These are phyloP conservation scores for Pholis gunnellus DNA, from an alignment of 2,113 vertebrate genomes.

Conservation along the genomic window DNA sequence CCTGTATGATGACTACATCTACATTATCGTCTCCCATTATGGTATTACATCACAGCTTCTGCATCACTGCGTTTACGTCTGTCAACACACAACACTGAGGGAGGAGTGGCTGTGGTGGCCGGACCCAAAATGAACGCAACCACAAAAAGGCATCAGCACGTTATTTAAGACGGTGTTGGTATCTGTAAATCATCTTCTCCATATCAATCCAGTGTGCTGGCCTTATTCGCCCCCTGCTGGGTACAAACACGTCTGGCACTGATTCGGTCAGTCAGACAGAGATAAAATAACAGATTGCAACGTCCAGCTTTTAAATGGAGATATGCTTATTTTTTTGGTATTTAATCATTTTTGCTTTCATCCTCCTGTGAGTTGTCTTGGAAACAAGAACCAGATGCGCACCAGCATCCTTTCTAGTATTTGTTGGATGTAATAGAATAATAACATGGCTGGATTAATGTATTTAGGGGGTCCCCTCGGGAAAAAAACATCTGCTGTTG, in stretches of 20 bases:
- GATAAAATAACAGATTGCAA: neutral
- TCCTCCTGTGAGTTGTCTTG: conserved; percentile 35
- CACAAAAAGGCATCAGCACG: conserved; percentile 48
- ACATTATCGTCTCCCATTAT: conserved; percentile 10
- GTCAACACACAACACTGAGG: conserved; percentile 58
- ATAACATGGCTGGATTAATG: neutral
- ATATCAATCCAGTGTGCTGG: neutral
- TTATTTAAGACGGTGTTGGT: conserved; percentile 25
- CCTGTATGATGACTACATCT: neutral
- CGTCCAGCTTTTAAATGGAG: neutral
- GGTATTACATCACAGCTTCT: conserved; percentile 76
- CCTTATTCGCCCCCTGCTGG: neutral
- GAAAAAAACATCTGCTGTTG: neutral
- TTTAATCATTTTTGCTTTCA: neutral
- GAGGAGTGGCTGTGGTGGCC: conserved; percentile 44
- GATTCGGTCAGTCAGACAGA: neutral
- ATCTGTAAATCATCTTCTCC: neutral
- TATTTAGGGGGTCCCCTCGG: neutral
- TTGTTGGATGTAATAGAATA: neutral
- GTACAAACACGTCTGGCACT: neutral
- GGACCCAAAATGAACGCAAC: conserved; percentile 21
- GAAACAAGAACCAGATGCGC: conserved; percentile 34
- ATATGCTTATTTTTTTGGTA: neutral
- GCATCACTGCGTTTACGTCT: conserved; percentile 70
- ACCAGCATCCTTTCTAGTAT: neutral